Evolutionary conservation across 1,140 invertebrate genomes (phyloP).

Genomic region (Drosophila persimilis): DNA sequence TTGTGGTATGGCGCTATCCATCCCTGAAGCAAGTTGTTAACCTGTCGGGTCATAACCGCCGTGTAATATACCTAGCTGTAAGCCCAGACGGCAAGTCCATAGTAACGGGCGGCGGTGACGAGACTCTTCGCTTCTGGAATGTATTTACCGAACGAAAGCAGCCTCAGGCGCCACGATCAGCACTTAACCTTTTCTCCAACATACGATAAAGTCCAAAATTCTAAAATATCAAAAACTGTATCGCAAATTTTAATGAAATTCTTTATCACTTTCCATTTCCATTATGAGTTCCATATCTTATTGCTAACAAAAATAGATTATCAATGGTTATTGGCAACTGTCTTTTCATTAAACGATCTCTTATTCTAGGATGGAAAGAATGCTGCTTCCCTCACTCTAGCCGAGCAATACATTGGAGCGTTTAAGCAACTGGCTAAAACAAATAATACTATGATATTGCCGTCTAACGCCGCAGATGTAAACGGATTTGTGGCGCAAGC

Average conservation of each 20-base stretch:
- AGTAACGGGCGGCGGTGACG: conserved; percentile 99
- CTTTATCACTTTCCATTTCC: not conserved
- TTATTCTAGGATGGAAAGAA: conserved; percentile 88
- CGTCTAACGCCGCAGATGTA: conserved; percentile 94
- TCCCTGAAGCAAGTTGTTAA: conserved; percentile 96
- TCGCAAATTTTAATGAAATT: not conserved
- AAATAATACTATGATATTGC: conserved; percentile 97
- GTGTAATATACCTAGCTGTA: conserved; percentile 98
- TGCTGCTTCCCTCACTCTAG: conserved; percentile 95
- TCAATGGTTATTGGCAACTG: not conserved
- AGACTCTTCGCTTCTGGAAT: conserved; percentile 99
- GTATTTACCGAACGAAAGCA: conserved; percentile 98
- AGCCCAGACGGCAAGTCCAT: conserved; percentile 99
- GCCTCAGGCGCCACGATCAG: conserved; percentile 96
- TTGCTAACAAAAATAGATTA: not conserved
- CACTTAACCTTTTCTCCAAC: conserved; percentile 93
- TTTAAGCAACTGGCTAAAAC: conserved; percentile 96
- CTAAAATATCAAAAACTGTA: not conserved
- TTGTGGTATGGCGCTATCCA: conserved; percentile 99
- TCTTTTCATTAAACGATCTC: conserved; percentile 23
- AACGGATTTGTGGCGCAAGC: conserved; percentile 93
- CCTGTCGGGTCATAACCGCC: conserved; percentile 97
- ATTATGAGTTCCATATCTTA: not conserved
- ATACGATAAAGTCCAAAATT: conserved; percentile 52
- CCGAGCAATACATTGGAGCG: conserved; percentile 97